Base-by-base conservation (phyloP, 2,113 vertebrate genomes). In the Neolamprologus brichardi region DNA sequence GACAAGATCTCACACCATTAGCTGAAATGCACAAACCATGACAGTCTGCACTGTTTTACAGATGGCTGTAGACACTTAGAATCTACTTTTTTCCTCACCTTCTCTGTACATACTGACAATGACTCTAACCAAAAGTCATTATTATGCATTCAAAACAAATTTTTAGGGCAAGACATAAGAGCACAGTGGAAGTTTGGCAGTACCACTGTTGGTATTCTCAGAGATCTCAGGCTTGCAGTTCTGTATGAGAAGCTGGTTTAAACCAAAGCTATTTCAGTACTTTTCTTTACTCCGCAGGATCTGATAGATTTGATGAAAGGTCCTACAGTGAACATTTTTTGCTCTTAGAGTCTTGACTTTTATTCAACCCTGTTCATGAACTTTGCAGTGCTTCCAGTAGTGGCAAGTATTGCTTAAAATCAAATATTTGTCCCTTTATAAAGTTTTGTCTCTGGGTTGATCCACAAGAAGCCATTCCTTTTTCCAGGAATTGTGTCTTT, bases 151-250 rank as follows among this genome's bases (percentile, higher is more conserved):
- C 32, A 39, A 20, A 20, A 67, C 62, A 41, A 41, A 12, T 17
- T 60, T 39, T 56, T 44, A 30, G 20, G 28, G 23, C 14, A 20
- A 23, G n/a, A 54, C n/a, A n/a, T 64, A 34, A 25, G 18, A 15
- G 37, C 28, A n/a, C 32, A 13, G 67, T 32, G 18, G 30, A 30
- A 2, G 32, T 46, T 46, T 49, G 15, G 37, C 20, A 78, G 82
- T 80, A 58, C 86, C 89, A 79, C 49, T 49, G 20, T 52, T 80
- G 62, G 86, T 84, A 85, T 88, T 90, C 34, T 89, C 39, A 52
- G 83, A 34, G 81, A 53, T 70, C 67, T 77, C 34, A 56, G 70
- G 64, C 30, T 82, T 72, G 14, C 83, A 54, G 32, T 78, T 75
- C 14, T 70, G 13, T 28, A 53, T 52, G 87, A 84, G 82, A 83